Percentiles rank a stretch among this genome's conserved stretches.
phyloP scores from a whole-genome alignment of 2,797 vertebrate genomes.

The Parauchenoglanis ngamensis region DNA sequence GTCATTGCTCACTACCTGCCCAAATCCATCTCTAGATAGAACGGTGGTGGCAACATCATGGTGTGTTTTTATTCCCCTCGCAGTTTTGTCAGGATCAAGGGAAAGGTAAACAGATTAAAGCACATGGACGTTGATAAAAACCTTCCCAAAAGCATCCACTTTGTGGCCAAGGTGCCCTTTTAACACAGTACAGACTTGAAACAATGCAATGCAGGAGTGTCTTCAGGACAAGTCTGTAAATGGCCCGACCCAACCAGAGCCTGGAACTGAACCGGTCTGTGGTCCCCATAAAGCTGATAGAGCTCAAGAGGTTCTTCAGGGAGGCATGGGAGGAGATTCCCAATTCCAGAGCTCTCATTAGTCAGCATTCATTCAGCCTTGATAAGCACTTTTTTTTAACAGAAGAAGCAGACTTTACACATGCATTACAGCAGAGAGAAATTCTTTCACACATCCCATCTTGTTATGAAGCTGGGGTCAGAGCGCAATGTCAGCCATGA shows the following conservation, averaged over 20 bases:
- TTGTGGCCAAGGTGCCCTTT: background rate
- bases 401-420: too few relatives aligned
- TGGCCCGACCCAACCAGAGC: background rate
- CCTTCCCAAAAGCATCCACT: background rate
- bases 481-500: too few relatives aligned
- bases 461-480: too few relatives aligned
- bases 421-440: too few relatives aligned
- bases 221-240: background rate
- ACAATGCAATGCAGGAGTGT: background rate
- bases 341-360: background rate
- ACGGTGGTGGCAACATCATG: background rate
- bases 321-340: background rate
- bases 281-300: background rate
- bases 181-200: background rate
- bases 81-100: background rate
- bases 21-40: background rate
- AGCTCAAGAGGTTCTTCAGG: background rate
- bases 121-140: background rate
- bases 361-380: background rate
- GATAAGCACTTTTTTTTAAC: background rate
- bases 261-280: background rate
- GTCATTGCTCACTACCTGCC: background rate
- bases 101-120: background rate
- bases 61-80: background rate
- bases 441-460: too few relatives aligned